phyloP scores from a whole-genome alignment of 2,888 invertebrate species.

The Diploptera punctata region DNA sequence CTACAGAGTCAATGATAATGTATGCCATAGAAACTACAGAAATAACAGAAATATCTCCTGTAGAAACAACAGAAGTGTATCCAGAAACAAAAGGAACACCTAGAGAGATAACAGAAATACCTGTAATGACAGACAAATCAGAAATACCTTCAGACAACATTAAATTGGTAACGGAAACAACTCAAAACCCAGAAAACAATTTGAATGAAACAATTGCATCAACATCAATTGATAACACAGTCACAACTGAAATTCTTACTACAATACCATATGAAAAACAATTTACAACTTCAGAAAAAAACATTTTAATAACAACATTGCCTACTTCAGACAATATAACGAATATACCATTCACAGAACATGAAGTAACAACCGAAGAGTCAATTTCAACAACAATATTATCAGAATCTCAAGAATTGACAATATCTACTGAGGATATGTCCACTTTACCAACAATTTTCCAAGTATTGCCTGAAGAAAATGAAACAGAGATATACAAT shows the following conservation, averaged over 20 bases:
- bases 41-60: too few species aligned
- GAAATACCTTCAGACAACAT: too few species aligned
- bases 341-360: not conserved
- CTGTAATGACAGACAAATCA: too few species aligned
- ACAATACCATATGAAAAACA: too few species aligned
- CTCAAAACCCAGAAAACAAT: too few species aligned
- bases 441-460: not conserved
- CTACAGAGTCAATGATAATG: too few species aligned
- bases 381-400: not conserved
- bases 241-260: too few species aligned
- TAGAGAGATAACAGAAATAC: not conserved
- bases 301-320: not conserved
- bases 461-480: too few species aligned
- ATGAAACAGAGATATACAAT: too few species aligned
- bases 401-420: not conserved
- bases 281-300: not conserved
- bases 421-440: not conserved
- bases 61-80: not conserved
- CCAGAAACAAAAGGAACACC: not conserved
- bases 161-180: too few species aligned
- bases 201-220: too few species aligned
- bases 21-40: not conserved
- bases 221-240: too few species aligned
- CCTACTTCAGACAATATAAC: not conserved
- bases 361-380: not conserved